These are phyloP conservation scores for Zhengitettix transpicula DNA, from an alignment of 2,888 invertebrate genomes.

Conservation along the genomic window DNA sequence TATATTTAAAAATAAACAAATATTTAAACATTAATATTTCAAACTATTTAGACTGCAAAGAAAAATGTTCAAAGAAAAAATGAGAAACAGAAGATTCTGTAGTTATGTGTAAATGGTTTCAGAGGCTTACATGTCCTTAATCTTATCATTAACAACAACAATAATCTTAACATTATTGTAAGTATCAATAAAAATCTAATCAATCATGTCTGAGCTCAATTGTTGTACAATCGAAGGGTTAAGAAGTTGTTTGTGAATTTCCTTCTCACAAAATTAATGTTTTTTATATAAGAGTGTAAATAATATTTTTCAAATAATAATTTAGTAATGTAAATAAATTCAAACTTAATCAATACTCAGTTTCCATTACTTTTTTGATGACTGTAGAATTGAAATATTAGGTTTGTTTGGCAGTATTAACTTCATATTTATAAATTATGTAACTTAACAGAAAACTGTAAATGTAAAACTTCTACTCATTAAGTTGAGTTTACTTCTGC, in stretches of 20 bases:
- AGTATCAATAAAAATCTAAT: too few species aligned
- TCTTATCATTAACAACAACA: too few species aligned
- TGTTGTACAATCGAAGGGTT: too few species aligned
- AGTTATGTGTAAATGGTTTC: too few species aligned
- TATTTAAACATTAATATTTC: not conserved
- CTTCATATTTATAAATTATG: not conserved
- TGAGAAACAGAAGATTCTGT: too few species aligned
- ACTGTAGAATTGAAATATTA: not conserved
- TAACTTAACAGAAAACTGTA: too few species aligned
- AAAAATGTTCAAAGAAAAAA: not conserved
- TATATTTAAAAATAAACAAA: not conserved
- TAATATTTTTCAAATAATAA: not conserved
- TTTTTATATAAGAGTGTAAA: constrained; percentile 4
- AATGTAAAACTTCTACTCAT: not conserved
- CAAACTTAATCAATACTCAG: not conserved
- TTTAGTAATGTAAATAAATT: not conserved
- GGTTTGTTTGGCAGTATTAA: not conserved
- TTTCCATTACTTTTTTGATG: not conserved
- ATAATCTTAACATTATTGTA: too few species aligned
- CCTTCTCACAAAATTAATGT: constrained; percentile 5
- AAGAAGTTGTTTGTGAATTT: not conserved
- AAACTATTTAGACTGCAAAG: not conserved
- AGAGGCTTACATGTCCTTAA: too few species aligned
- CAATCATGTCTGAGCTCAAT: too few species aligned
- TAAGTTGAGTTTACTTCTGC: not conserved